Evolutionary conservation across 2,113 vertebrate species (phyloP).

Genomic region (Amblyornis subalaris): DNA sequence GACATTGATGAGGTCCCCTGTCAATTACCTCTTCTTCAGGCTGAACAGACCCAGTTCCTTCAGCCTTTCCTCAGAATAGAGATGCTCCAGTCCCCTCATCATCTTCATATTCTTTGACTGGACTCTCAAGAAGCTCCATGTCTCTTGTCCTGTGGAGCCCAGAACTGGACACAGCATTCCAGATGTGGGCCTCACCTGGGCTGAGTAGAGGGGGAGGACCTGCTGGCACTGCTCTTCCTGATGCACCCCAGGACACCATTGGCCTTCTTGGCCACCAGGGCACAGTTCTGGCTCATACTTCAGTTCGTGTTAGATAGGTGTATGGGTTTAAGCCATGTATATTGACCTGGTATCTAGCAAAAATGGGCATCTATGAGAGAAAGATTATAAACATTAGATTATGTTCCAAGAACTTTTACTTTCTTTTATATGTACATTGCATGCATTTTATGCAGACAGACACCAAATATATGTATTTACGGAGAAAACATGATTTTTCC

Average conservation of each 20-base stretch:
- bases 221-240: accelerated
- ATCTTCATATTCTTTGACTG: not conserved
- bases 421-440: not conserved
- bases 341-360: not conserved
- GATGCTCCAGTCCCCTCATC: not conserved
- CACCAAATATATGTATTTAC: not conserved
- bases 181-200: not conserved
- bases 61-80: not conserved
- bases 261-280: not conserved
- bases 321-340: not conserved
- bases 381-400: not conserved
- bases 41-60: not conserved
- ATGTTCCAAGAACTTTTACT: not conserved
- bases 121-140: not conserved
- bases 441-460: not conserved
- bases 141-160: not conserved
- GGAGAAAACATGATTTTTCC: not conserved
- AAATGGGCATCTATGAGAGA: not conserved
- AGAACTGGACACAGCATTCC: not conserved
- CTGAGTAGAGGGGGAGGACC: accelerated
- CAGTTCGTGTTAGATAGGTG: not conserved
- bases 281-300: not conserved
- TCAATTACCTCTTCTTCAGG: not conserved
- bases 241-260: not conserved
- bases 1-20: not conserved